A percentile compares a stretch with the other conserved stretches of the same genome.
phyloP scores from a whole-genome alignment of 2,888 invertebrate species.

The Tanytarsus gracilentus region DNA sequence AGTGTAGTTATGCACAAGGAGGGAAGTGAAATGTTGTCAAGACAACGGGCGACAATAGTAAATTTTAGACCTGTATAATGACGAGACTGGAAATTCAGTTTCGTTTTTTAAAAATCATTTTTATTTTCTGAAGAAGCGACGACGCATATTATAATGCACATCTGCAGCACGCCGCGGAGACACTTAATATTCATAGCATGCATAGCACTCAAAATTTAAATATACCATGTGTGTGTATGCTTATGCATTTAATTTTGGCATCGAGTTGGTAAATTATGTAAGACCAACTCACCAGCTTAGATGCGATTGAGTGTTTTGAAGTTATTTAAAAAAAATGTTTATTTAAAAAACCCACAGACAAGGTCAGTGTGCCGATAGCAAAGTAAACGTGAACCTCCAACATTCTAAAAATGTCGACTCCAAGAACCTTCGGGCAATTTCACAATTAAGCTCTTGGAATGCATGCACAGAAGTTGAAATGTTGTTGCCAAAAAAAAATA shows the following conservation, averaged over 20 bases:
- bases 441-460: background rate
- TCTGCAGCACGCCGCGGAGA: background rate
- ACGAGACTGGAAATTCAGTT: background rate
- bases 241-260: background rate
- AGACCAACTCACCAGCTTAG: background rate
- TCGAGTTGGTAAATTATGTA: background rate
- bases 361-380: background rate
- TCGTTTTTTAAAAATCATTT: background rate
- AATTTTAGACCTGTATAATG: too few relatives aligned
- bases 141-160: too few relatives aligned
- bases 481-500: slow-evolving; percentile 1
- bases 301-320: background rate
- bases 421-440: background rate
- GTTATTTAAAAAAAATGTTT: background rate
- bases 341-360: background rate
- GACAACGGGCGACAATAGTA: too few relatives aligned
- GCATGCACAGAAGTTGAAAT: background rate
- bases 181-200: background rate
- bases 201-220: background rate
- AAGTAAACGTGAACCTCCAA: background rate
- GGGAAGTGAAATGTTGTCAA: background rate
- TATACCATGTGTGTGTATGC: background rate
- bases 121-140: too few relatives aligned
- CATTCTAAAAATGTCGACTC: background rate
- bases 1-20: background rate